These are phyloP conservation scores for Colletes gigas DNA, from an alignment of 1,140 invertebrate genomes.

Conservation along the genomic window DNA sequence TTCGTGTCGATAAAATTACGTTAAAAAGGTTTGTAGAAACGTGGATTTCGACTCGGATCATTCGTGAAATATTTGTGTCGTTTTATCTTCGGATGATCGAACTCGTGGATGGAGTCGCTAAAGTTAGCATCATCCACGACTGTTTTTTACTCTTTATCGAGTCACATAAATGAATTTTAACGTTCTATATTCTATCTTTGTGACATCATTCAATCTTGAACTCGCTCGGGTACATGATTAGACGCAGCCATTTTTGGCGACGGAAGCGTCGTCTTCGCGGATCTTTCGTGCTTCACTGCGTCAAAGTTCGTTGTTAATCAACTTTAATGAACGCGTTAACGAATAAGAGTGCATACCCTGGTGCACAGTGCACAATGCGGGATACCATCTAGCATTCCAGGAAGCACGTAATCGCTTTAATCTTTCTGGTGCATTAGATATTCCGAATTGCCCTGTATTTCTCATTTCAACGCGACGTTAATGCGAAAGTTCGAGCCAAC, in stretches of 20 bases:
- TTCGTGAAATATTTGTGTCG: no score
- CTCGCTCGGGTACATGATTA: no score
- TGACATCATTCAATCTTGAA: no score
- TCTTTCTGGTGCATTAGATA: slow-evolving; percentile 39
- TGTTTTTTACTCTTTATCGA: no score
- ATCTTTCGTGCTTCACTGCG: neutral
- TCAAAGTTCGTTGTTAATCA: slow-evolving; percentile 11
- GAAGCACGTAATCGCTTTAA: slow-evolving; percentile 36
- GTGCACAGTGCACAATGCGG: slow-evolving; percentile 4
- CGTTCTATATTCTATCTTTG: no score
- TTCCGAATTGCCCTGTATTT: slow-evolving; percentile 34
- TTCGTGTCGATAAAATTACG: no score
- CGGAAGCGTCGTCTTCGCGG: neutral
- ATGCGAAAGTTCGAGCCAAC: neutral
- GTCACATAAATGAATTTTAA: no score
- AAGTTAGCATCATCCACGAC: no score
- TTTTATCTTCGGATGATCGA: no score
- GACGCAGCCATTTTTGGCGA: neutral
- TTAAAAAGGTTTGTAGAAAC: no score
- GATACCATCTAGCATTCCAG: slow-evolving; percentile 12
- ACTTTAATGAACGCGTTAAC: slow-evolving; percentile 44
- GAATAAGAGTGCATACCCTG: neutral
- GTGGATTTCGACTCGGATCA: no score
- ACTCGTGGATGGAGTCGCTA: no score
- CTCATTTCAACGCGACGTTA: slow-evolving; percentile 6